These are phyloP conservation scores for Mamestra brassicae DNA, from an alignment of 2,888 invertebrate species.

Conservation along the genomic window DNA sequence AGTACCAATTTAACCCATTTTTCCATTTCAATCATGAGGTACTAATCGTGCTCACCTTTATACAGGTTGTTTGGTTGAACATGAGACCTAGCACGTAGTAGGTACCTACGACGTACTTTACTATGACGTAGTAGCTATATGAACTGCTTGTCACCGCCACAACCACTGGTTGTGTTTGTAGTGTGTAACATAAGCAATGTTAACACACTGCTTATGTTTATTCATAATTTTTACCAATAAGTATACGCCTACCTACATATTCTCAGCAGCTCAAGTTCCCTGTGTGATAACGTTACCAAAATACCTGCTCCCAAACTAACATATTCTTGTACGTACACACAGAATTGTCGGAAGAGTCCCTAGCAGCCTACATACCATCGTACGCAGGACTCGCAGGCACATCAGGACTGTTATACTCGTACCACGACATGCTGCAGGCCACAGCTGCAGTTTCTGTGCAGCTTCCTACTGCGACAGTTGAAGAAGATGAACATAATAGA, in stretches of 20 bases:
- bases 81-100: no score
- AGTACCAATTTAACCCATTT: background rate
- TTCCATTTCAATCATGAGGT: background rate
- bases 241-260: background rate
- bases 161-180: background rate
- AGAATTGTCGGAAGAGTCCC: slow-evolving; percentile 77
- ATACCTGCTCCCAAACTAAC: background rate
- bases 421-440: background rate
- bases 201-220: background rate
- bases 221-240: no score
- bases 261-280: background rate
- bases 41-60: background rate
- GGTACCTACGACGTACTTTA: no score
- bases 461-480: background rate
- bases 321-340: slow-evolving; percentile 56
- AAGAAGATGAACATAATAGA: slow-evolving; percentile 32
- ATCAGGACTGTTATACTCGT: slow-evolving; percentile 64
- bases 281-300: background rate
- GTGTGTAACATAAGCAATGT: background rate
- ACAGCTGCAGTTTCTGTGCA: background rate
- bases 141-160: background rate
- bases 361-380: slow-evolving; percentile 77
- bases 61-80: background rate
- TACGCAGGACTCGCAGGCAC: slow-evolving; percentile 68
- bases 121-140: background rate